Base-by-base conservation (phyloP, 2,888 invertebrate species). In the Caenorhabditis sp. region DNA sequence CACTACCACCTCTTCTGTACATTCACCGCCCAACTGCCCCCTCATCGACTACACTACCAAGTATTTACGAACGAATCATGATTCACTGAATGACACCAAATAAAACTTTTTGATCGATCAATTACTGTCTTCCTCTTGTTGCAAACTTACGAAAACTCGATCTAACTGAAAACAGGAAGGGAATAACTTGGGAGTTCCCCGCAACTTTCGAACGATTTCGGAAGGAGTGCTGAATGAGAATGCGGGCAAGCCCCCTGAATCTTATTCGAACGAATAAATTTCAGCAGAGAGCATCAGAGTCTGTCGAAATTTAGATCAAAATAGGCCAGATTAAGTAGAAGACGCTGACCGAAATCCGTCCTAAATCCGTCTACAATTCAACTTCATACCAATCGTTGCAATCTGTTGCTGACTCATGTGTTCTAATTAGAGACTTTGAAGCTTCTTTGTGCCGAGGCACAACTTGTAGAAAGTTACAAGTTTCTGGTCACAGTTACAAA, bases 61-160 rank as follows among this genome's bases (percentile, higher is more conserved):
- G 74, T 74, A 74, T 76, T 70, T 61, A 63, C 69, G 69, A 77
- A 66, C 72, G 72, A 80, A 80, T 72, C 56, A 72, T 64, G 76
- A 70, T 69, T 70, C 77, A 44, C 59, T 66, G 38, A 58, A 64
- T 66, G 49, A 44, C 64, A 56, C 26, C 6, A 47, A 59, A 66
- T 68, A 61, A 76, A 72, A 66, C 26, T 38, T 41, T 38, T 69
- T 61, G 61, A 79, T 79, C 59, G 69, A 54, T 79, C 61, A 63
- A 49, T n/a, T 69, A 41, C 24, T 41, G 14, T 44, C 3, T 44
- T 63, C 26, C 16, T 24, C 5, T n/a, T 59, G 6, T 38, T 35
- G 14, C 14, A 49, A 38, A 41, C 6, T 47, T 19, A 19, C 47
- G 19, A 47, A 44, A 44, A 10, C 14, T 14, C 14, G 2, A 10